A percentile compares a stretch with the other conserved stretches of the same genome.
Evolutionary conservation across 1,140 invertebrate genomes (phyloP).

Genomic region (Plodia interpunctella): DNA sequence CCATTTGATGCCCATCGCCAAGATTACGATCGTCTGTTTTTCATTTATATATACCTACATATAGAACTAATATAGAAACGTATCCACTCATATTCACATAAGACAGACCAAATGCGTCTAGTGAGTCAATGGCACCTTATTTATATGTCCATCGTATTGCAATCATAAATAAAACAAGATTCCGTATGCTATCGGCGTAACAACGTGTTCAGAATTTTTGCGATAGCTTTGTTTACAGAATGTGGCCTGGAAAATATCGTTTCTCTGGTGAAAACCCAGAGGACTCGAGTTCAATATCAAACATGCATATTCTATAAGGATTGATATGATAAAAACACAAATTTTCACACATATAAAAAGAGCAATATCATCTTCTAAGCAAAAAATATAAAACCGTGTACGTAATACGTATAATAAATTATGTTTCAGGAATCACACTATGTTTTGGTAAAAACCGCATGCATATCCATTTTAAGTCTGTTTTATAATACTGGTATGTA

Average conservation of each 20-base stretch:
- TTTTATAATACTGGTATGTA: too few species aligned
- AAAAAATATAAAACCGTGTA: too few species aligned
- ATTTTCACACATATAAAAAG: not conserved
- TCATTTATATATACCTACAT: not conserved
- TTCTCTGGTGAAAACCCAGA: not conserved
- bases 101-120: not conserved
- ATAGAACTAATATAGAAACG: not conserved
- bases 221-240: constrained; percentile 3
- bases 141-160: constrained; percentile 15
- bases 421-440: too few species aligned
- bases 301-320: constrained; percentile 1
- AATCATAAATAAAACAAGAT: constrained; percentile 14
- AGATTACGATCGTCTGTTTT: too few species aligned
- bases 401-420: too few species aligned
- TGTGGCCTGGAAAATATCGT: not conserved
- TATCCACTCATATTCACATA: not conserved
- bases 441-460: too few species aligned
- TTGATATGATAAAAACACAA: not conserved
- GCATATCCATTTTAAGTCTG: too few species aligned
- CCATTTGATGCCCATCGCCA: too few species aligned
- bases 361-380: too few species aligned
- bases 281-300: not conserved
- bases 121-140: constrained; percentile 13
- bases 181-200: constrained; percentile 11
- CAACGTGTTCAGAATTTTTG: constrained; percentile 9